Evolutionary conservation across 2,888 invertebrate genomes (phyloP).

Genomic region (Dolichopus griseipennis): DNA sequence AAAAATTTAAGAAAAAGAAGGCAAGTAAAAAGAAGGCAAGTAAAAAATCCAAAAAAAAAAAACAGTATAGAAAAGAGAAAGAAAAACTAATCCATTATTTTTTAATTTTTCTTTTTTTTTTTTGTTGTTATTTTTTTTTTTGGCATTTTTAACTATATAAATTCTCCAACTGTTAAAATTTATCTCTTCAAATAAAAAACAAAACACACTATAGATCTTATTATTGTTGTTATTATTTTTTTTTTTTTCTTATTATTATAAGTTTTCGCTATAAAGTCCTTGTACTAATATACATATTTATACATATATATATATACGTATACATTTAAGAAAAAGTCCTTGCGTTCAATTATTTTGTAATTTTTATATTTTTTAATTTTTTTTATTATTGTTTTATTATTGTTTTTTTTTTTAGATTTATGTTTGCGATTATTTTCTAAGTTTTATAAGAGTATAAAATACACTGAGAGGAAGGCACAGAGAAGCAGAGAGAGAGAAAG

Average conservation of each 20-base stretch:
- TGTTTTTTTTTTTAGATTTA: not conserved
- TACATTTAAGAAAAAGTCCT: not conserved
- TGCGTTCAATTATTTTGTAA: constrained; percentile 6
- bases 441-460: not conserved
- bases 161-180: not conserved
- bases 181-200: not conserved
- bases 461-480: too few relatives aligned
- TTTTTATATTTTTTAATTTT: not conserved
- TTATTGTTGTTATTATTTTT: too few relatives aligned
- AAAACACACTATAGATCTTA: too few relatives aligned
- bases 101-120: not conserved
- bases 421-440: constrained; percentile 6
- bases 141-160: not conserved
- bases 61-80: not conserved
- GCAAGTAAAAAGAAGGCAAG: too few relatives aligned
- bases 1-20: not conserved
- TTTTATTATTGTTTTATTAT: not conserved
- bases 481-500: too few relatives aligned
- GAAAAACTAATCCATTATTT: constrained; percentile 1
- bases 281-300: too few relatives aligned
- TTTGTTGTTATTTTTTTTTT: not conserved
- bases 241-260: too few relatives aligned
- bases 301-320: too few relatives aligned
- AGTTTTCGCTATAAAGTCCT: too few relatives aligned
- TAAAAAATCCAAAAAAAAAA: too few relatives aligned